Evolutionary conservation across 1,140 invertebrate species (phyloP).

Genomic region (Dreissena rostriformis): DNA sequence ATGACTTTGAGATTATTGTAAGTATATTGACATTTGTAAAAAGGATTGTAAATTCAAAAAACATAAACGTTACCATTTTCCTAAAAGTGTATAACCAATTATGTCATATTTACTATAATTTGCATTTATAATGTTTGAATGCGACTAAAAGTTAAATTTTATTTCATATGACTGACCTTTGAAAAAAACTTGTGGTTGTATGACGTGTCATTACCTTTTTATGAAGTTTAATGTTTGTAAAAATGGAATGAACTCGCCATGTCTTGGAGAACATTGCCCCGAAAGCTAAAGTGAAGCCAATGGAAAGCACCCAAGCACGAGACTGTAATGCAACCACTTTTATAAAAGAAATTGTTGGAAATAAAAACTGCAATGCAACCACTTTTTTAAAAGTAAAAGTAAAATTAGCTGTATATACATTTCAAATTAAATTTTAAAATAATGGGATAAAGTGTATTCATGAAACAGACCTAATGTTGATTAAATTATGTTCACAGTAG

Average conservation of each 20-base stretch:
- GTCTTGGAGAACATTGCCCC: slow-evolving; percentile 99
- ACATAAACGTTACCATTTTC: background rate
- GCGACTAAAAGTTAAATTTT: background rate
- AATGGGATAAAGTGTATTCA: background rate
- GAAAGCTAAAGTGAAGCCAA: slow-evolving; percentile 99
- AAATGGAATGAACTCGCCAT: slow-evolving; percentile 98
- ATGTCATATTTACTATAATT: background rate
- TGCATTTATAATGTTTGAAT: background rate
- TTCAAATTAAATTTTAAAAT: background rate
- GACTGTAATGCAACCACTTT: slow-evolving; percentile 75
- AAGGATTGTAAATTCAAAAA: background rate
- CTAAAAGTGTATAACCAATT: background rate
- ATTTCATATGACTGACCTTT: background rate
- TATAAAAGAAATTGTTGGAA: background rate
- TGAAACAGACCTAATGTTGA: background rate
- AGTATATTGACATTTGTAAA: background rate
- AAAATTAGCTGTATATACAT: background rate
- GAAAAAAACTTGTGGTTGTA: background rate
- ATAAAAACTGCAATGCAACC: background rate
- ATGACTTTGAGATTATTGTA: background rate
- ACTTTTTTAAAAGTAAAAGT: background rate
- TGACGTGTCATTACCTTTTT: slow-evolving; percentile 85
- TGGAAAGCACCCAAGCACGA: slow-evolving; percentile 97
- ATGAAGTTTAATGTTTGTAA: slow-evolving; percentile 98
- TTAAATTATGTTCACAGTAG: background rate